Evolutionary conservation across 2,888 invertebrate genomes (phyloP).

Genomic region (Hydriomena furcata): DNA sequence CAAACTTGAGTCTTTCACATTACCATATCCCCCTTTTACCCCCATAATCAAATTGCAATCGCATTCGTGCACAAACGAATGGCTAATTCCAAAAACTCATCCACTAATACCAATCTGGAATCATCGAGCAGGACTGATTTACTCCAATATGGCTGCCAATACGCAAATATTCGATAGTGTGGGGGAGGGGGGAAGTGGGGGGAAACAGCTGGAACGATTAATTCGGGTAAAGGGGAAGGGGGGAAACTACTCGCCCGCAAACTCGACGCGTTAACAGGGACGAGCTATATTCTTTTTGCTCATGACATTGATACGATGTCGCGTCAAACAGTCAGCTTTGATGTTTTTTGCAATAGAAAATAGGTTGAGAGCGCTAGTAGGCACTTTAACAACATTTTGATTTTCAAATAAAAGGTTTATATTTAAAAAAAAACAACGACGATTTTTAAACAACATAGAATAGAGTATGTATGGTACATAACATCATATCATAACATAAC

Average conservation of each 20-base stretch:
- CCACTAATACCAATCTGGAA: slow-evolving; percentile 20
- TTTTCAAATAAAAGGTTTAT: background rate
- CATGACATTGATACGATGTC: slow-evolving; percentile 6
- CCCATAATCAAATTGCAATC: background rate
- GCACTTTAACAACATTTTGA: no score
- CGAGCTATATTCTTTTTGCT: slow-evolving; percentile 23
- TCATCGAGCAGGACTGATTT: slow-evolving; percentile 32
- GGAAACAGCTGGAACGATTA: slow-evolving; percentile 35
- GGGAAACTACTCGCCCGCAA: slow-evolving; percentile 33
- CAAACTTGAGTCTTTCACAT: no score
- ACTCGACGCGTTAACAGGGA: slow-evolving; percentile 33
- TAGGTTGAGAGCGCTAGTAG: no score
- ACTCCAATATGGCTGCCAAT: slow-evolving; percentile 34
- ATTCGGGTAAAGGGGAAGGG: slow-evolving; percentile 28
- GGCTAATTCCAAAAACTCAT: slow-evolving; percentile 14
- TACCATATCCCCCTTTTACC: no score
- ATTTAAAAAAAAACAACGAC: no score
- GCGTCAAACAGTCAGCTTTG: background rate
- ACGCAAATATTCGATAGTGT: slow-evolving; percentile 39
- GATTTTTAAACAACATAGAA: no score
- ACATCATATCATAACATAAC: no score
- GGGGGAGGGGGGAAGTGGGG: slow-evolving; percentile 21
- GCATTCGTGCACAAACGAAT: background rate
- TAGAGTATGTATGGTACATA: no score
- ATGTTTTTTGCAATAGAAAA: no score